phyloP scores from a whole-genome alignment of 2,888 invertebrate genomes.

The Drepana falcataria region DNA sequence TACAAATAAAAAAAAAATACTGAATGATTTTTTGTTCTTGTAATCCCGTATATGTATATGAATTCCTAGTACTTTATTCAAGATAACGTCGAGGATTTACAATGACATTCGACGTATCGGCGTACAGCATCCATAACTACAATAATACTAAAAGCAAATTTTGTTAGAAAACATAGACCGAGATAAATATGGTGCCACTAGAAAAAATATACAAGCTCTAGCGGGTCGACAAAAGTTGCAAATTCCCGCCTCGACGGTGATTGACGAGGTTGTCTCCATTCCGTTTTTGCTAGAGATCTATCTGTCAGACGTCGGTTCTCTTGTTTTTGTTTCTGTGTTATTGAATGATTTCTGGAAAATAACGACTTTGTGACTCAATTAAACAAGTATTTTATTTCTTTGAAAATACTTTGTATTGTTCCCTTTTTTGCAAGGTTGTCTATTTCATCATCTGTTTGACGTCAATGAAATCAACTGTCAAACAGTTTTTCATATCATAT shows the following conservation, averaged over 20 bases:
- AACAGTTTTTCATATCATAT: no score
- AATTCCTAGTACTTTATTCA: no score
- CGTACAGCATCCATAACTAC: neutral
- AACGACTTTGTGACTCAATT: neutral
- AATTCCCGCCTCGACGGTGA: conserved; percentile 24
- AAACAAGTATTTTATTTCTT: no score
- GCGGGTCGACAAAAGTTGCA: conserved; percentile 23
- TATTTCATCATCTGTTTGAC: no score
- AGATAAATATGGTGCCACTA: neutral
- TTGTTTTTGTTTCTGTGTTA: conserved; percentile 17
- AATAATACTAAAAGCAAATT: neutral
- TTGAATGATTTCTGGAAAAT: neutral
- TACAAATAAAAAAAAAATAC: no score
- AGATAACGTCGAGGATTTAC: no score
- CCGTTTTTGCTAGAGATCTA: conserved; percentile 3
- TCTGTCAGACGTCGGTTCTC: conserved; percentile 12
- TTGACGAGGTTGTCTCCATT: conserved; percentile 25
- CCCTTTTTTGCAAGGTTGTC: no score
- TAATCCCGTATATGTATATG: no score
- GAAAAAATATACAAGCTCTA: conserved; percentile 9
- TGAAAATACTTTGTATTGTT: no score
- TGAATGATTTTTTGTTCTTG: no score
- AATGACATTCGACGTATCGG: neutral
- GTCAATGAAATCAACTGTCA: no score
- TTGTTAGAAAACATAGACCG: neutral